phyloP scores from a whole-genome alignment of 2,888 invertebrate genomes.

The Brenthis hecate region DNA sequence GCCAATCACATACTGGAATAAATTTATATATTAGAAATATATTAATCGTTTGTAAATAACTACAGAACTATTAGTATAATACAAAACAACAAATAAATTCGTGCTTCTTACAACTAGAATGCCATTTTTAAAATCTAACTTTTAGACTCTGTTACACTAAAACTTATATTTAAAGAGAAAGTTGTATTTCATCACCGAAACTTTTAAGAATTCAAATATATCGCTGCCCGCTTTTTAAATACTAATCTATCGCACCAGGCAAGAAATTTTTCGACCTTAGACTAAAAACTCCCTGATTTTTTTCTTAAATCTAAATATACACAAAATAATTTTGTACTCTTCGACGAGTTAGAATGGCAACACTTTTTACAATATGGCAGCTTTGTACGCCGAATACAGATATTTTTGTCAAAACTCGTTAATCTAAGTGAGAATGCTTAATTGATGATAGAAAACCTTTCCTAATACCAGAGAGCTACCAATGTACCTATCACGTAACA shows the following conservation, averaged over 20 bases:
- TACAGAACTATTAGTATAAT: conserved; percentile 68
- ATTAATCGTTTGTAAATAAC: conserved; percentile 66
- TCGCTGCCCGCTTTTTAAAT: conserved; percentile 47
- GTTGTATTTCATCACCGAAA: conserved; percentile 39
- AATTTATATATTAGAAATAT: conserved; percentile 65
- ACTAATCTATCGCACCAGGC: conserved; percentile 70
- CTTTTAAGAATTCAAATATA: conserved; percentile 40
- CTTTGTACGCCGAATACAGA: conserved; percentile 58
- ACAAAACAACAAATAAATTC: conserved; percentile 82
- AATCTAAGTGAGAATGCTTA: conserved; percentile 36
- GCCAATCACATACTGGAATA: conserved; percentile 59
- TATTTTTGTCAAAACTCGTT: conserved; percentile 45
- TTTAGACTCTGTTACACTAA: conserved; percentile 51
- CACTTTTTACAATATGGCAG: conserved; percentile 73
- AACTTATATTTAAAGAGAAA: conserved; percentile 43
- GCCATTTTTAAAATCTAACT: conserved; percentile 59
- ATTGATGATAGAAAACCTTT: conserved; percentile 30
- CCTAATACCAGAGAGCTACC: conserved; percentile 19
- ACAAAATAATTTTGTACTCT: conserved; percentile 83
- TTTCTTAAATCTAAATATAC: conserved; percentile 79
- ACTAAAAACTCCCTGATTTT: conserved; percentile 80
- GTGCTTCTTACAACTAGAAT: conserved; percentile 77
- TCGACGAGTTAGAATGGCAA: conserved; percentile 78
- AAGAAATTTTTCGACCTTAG: conserved; percentile 73
- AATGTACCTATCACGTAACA: conserved; percentile 3